phyloP scores from a whole-genome alignment of 1,140 invertebrate genomes.

The Drosophila melanica region DNA sequence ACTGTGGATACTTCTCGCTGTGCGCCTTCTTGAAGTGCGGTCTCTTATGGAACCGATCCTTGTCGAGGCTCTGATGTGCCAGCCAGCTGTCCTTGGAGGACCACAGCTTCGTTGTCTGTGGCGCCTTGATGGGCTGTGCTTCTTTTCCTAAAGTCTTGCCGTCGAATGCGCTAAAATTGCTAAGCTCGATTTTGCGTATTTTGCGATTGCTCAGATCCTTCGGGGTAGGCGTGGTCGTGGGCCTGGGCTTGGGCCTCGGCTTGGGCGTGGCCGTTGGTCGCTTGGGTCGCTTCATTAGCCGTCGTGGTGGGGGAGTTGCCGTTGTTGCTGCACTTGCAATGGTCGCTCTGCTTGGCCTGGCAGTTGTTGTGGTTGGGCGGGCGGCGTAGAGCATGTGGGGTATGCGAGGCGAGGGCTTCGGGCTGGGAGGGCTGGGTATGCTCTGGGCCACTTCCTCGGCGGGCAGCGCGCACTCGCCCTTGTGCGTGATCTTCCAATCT shows the following conservation, averaged over 20 bases:
- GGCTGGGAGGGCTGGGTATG: constrained; percentile 2
- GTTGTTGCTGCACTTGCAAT: not conserved
- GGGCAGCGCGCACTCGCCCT: constrained; percentile 46
- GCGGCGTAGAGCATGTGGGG: constrained; percentile 38
- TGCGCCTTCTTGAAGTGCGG: constrained; percentile 35
- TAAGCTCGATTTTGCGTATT: constrained; percentile 58
- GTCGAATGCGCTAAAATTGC: not conserved
- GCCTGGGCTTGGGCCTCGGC: not conserved
- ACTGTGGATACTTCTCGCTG: constrained; percentile 16
- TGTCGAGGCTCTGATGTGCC: constrained; percentile 39
- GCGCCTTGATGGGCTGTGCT: constrained; percentile 3
- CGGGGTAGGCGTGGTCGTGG: constrained; percentile 17
- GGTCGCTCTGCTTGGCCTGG: constrained; percentile 1
- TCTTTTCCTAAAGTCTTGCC: not conserved
- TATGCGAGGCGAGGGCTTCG: constrained; percentile 8
- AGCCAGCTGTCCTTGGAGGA: constrained; percentile 57
- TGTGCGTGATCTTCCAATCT: constrained; percentile 60
- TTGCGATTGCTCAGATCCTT: constrained; percentile 61
- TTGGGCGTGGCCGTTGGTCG: constrained; percentile 16
- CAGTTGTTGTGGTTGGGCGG: not conserved
- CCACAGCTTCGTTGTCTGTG: constrained; percentile 26
- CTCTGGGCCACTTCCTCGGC: constrained; percentile 9
- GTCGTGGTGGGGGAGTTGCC: not conserved
- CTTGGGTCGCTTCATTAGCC: not conserved
- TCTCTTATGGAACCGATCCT: constrained; percentile 38